Conservation (phyloP, 2,797 vertebrate genomes). For the Pseudopleuronectes americanus region DNA sequence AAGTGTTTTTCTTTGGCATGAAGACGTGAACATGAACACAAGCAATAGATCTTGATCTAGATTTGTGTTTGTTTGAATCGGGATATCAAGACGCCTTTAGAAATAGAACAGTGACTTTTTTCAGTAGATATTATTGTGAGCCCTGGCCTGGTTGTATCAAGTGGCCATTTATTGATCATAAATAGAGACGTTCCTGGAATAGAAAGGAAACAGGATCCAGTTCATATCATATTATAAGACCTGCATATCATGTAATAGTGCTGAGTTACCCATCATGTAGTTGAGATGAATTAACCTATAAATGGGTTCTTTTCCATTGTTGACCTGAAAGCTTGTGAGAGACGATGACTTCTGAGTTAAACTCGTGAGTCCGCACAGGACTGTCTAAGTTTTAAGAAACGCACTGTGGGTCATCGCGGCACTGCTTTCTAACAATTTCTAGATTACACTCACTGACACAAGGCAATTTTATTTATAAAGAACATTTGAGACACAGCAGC, state of each 20-base stretch:
- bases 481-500: too few species aligned
- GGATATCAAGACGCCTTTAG: neutral
- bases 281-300: conserved; percentile 2
- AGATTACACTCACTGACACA: conserved; percentile 30
- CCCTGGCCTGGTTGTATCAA: conserved; percentile 1
- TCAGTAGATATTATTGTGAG: neutral
- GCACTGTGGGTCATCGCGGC: conserved; percentile 35
- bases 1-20: too few species aligned
- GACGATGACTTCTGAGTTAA: neutral
- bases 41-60: too few species aligned
- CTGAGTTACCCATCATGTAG: neutral
- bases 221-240: neutral
- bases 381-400: conserved; percentile 41
- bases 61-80: neutral
- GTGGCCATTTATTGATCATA: neutral
- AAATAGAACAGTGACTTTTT: neutral
- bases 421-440: conserved; percentile 46
- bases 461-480: too few species aligned
- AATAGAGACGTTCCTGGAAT: conserved; percentile 4
- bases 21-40: too few species aligned
- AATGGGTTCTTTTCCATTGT: neutral
- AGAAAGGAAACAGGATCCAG: neutral
- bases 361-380: conserved; percentile 1
- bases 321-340: neutral
- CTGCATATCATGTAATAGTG: neutral